Evolutionary conservation across 2,888 invertebrate species (phyloP), one percentile per base, ranked within the genome.

Genomic region (Idaea aversata): DNA sequence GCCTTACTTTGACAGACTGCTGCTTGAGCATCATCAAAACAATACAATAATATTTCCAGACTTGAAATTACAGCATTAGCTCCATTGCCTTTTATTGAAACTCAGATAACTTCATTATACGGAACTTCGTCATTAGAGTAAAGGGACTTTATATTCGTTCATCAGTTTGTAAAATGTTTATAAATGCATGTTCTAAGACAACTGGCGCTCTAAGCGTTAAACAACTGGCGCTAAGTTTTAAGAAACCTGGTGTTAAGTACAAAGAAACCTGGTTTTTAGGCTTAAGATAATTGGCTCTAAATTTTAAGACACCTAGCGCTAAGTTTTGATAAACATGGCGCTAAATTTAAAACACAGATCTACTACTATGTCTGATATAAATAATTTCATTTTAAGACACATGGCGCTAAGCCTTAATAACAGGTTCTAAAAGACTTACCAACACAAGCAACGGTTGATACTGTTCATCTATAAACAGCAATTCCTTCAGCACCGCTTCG

Each of bases 381-480:
- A n/a, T n/a, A n/a, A n/a, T n/a, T n/a, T n/a, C n/a, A 3, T 25
- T 25, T 25, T 25, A 25, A 25, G 25, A 25, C 25, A 1, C 25
- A 1, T 25, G 25, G 25, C 25, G 25, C 25, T 25, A 25, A 25
- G 3, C 3, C 3, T 25, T 2, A 58, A 59, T 35, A 61, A 66
- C 25, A n/a, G n/a, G n/a, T n/a, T n/a, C n/a, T n/a, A 47, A 10
- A 10, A 47, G 0, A 67, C 85, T 79, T 59, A 86, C 85, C 82
- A 86, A 70, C 5, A 76, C 75, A 61, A 86, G 69, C 47, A 86
- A 65, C 0, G 85, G 84, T 34, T 80, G 67, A 58, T 76, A 83
- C 68, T 88, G 88, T 25, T 92, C 92, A 57, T 92, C 92, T 0
- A 92, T 74, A 3, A 76, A 69, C 35, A 92, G 69, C 63, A 92